Evolutionary conservation across 2,113 vertebrate species (phyloP).

Genomic region (Bothrops jararaca): DNA sequence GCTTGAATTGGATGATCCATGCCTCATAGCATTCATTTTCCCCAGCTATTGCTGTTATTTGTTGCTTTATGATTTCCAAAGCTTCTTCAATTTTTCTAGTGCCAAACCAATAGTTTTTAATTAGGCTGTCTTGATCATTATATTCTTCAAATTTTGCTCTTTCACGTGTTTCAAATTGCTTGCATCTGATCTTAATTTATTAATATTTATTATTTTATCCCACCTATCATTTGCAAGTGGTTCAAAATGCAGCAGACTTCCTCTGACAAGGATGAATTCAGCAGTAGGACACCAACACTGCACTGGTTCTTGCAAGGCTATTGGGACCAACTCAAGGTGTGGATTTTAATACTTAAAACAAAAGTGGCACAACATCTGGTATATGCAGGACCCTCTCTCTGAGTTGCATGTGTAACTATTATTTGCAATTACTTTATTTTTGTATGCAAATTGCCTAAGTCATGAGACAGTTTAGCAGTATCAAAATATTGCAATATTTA

Average conservation of each 20-base stretch:
- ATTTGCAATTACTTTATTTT: not conserved
- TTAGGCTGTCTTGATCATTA: not conserved
- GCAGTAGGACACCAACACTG: not conserved
- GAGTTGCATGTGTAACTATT: not conserved
- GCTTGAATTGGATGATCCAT: too few species aligned
- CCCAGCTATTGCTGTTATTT: not conserved
- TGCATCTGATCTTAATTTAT: not conserved
- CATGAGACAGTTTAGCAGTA: not conserved
- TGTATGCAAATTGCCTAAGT: not conserved
- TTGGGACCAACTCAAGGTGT: not conserved
- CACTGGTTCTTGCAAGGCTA: not conserved
- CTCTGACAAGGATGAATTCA: not conserved
- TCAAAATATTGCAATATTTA: not conserved
- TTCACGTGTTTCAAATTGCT: not conserved
- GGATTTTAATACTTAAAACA: not conserved
- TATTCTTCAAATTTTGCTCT: not conserved
- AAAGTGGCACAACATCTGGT: not conserved
- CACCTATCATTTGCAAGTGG: not conserved
- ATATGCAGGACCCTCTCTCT: not conserved
- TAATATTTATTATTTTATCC: too few species aligned
- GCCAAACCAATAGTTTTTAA: not conserved
- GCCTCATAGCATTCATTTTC: not conserved
- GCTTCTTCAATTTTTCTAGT: not conserved
- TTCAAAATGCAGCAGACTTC: not conserved
- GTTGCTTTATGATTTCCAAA: not conserved